Base-by-base conservation (phyloP, 1,140 invertebrate genomes). In the Cryptotermes secundus region DNA sequence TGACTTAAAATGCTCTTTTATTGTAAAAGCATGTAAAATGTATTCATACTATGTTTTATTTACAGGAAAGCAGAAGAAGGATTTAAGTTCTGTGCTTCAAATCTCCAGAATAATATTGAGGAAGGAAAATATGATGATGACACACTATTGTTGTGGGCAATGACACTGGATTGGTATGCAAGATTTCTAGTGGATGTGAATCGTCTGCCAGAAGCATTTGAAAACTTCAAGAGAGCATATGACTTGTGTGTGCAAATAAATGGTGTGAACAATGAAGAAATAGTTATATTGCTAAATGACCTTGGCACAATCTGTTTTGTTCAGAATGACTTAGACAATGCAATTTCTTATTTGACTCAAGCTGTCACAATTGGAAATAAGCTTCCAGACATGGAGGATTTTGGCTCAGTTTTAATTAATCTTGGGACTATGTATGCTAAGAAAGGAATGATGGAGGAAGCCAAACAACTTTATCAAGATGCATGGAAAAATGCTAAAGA, bases 81-180 rank as follows among this genome's bases (percentile, higher is more conserved):
- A 1, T 97, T 94, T 88, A 90, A 93, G 84, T 96, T 94, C 91
- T 96, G 96, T 89, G 89, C 96, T 81, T 88, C 94, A 80, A 91
- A 94, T 88, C 92, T 96, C 84, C 88, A 94, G 86, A 90, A 92
- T 36, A 92, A 92, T 84, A 87, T 93, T 53, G 87, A 91, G 81
- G 88, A 89, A 53, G 89, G 92, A 86, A 86, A 87, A 49, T 88
- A 91, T n/a, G 91, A 94, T 87, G 89, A 92, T 83, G 92, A 95
- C 87, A 91, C 92, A 65, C 87, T 91, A 79, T 90, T 92, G 81
- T 90, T 97, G 10, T 92, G 93, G 87, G 94, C 94, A 26, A 92
- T 97, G 89, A 92, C 92, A 80, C 90, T 95, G 86, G 95, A 97
- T 88, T 96, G 95, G 93, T 98, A 97, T 91, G 96, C 94, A 1